A percentile compares a stretch with the other conserved stretches of the same genome.
Conservation (phyloP, 2,797 vertebrate genomes). For the Helicolenus hilgendorfi region DNA sequence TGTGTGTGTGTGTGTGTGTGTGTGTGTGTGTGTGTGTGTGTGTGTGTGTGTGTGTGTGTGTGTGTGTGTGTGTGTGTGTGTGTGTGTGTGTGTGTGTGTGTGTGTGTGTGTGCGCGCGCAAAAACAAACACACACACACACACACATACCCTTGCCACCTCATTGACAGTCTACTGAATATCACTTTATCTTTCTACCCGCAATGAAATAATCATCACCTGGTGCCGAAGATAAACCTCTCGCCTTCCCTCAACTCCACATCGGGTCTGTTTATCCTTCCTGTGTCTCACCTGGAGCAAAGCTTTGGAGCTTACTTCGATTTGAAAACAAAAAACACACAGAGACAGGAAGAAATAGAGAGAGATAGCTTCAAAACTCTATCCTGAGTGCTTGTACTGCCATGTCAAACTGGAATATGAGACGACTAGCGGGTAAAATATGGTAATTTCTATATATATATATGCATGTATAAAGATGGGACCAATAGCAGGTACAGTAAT, state of each 20-base stretch:
- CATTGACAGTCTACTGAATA: constrained; percentile 14
- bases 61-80: neutral
- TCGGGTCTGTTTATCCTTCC: constrained; percentile 19
- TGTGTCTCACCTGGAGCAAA: constrained; percentile 41
- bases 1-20: no score
- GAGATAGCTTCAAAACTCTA: neutral
- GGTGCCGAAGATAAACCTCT: constrained; percentile 33
- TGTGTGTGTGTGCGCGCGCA: no score
- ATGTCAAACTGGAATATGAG: neutral
- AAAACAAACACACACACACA: neutral
- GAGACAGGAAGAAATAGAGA: neutral
- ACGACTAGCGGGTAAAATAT: neutral
- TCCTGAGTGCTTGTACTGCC: neutral
- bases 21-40: neutral
- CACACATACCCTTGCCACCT: neutral
- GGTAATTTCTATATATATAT: neutral
- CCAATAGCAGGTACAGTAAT: neutral
- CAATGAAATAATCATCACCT: constrained; percentile 56
- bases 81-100: neutral
- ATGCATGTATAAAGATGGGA: neutral
- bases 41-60: neutral
- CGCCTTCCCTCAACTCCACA: constrained; percentile 26
- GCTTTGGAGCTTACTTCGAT: constrained; percentile 6
- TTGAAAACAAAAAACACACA: constrained; percentile 25
- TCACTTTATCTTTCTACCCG: constrained; percentile 26